phyloP scores from a whole-genome alignment of 2,888 invertebrate species.

The Acanthopleura granulata region DNA sequence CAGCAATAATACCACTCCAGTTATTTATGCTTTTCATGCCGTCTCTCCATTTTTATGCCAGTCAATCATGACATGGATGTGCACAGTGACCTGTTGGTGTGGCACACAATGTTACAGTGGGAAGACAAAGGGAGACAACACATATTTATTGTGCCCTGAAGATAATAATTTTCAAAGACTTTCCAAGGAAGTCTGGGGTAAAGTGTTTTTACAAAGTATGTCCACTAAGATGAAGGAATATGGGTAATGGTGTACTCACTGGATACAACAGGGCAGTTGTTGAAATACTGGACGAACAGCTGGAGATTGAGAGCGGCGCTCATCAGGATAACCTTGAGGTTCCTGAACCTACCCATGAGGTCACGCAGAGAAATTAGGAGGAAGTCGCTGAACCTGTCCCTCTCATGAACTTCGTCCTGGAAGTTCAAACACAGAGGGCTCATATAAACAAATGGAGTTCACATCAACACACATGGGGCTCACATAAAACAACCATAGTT shows the following conservation, averaged over 20 bases:
- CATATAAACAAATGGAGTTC: background rate
- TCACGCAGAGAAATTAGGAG: conserved; percentile 87
- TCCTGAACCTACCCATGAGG: conserved; percentile 78
- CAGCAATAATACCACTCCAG: too few relatives aligned
- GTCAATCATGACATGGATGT: too few relatives aligned
- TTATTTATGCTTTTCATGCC: too few relatives aligned
- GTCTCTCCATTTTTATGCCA: too few relatives aligned
- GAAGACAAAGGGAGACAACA: too few relatives aligned
- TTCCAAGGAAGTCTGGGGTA: background rate
- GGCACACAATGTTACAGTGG: too few relatives aligned
- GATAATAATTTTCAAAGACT: too few relatives aligned
- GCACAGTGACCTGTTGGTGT: too few relatives aligned
- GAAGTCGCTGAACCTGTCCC: conserved; percentile 94
- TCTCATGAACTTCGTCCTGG: conserved; percentile 96
- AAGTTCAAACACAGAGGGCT: conserved; percentile 71
- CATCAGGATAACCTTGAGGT: conserved; percentile 90
- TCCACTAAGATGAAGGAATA: background rate
- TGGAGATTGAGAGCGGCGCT: conserved; percentile 92
- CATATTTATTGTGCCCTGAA: too few relatives aligned
- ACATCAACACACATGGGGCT: too few relatives aligned
- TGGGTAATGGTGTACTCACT: conserved; percentile 58
- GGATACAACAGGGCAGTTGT: conserved; percentile 81
- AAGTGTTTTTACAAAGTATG: background rate
- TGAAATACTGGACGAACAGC: conserved; percentile 87
- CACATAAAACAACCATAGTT: too few relatives aligned